A percentile compares a stretch with the other conserved stretches of the same genome.
Conservation (phyloP, 2,888 invertebrate genomes). For the Emmelina monodactyla region DNA sequence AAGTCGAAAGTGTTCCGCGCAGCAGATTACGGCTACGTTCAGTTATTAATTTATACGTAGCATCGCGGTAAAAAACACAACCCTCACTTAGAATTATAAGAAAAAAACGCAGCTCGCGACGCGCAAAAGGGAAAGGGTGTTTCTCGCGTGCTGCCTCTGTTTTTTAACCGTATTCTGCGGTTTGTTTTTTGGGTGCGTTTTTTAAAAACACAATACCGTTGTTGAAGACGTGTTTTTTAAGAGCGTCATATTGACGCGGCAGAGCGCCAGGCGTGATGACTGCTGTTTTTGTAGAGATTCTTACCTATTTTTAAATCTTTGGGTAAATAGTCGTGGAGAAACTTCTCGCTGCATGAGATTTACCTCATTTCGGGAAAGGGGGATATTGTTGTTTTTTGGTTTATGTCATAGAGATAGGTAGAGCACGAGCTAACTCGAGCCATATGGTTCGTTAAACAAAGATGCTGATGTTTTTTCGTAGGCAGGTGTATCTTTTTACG, state of each 20-base stretch:
- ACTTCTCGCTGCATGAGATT: slow-evolving; percentile 42
- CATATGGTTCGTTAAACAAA: slow-evolving; percentile 53
- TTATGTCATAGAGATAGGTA: slow-evolving; percentile 34
- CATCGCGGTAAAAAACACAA: slow-evolving; percentile 56
- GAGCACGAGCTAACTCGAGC: slow-evolving; percentile 37
- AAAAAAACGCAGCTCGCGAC: slow-evolving; percentile 59
- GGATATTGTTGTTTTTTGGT: slow-evolving; percentile 38
- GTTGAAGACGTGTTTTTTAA: slow-evolving; percentile 54
- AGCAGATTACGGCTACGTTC: slow-evolving; percentile 63
- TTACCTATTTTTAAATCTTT: slow-evolving; percentile 56
- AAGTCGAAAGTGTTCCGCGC: slow-evolving; percentile 62
- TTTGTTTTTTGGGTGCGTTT: slow-evolving; percentile 63
- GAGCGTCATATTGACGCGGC: slow-evolving; percentile 56
- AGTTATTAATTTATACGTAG: slow-evolving; percentile 65
- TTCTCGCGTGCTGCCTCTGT: slow-evolving; percentile 62
- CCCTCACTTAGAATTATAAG: slow-evolving; percentile 52
- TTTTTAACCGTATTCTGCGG: slow-evolving; percentile 60
- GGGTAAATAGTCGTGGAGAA: slow-evolving; percentile 43
- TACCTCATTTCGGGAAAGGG: slow-evolving; percentile 53
- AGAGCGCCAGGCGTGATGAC: slow-evolving; percentile 45
- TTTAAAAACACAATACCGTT: slow-evolving; percentile 62
- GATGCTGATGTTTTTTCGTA: slow-evolving; percentile 27
- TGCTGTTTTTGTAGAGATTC: slow-evolving; percentile 36
- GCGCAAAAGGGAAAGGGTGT: slow-evolving; percentile 65
- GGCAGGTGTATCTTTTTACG: slow-evolving; percentile 27